phyloP scores from a whole-genome alignment of 2,113 vertebrate genomes.

The Syngnathus scovelli region DNA sequence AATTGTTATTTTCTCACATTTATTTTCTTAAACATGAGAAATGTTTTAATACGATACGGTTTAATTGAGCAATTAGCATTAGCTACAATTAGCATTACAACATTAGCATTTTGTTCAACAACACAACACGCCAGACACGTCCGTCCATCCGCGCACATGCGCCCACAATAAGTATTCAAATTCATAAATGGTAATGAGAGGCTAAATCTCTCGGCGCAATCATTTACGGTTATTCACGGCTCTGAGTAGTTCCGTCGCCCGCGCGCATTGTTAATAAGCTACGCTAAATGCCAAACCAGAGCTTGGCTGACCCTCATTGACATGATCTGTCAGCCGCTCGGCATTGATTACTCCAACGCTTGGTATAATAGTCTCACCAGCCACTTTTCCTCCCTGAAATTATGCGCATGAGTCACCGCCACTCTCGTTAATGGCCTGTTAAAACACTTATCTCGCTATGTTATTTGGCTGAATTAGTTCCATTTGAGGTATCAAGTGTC shows the following conservation, averaged over 20 bases:
- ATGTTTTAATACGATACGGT: no score
- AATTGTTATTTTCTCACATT: no score
- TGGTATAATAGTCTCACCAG: conserved; percentile 22
- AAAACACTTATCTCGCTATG: background rate
- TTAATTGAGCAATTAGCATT: no score
- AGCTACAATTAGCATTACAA: no score
- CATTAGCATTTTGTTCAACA: background rate
- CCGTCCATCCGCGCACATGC: background rate
- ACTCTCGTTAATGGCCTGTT: background rate
- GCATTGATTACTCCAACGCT: conserved; percentile 39
- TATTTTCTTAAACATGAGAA: no score
- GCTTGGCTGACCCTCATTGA: conserved; percentile 43
- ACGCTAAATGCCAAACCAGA: conserved; percentile 47
- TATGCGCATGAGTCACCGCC: conserved; percentile 9
- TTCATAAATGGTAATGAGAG: conserved; percentile 53
- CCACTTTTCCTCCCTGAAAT: conserved; percentile 6
- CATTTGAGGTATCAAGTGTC: background rate
- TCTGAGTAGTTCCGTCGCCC: conserved; percentile 33
- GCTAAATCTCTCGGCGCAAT: conserved; percentile 29
- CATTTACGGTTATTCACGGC: conserved; percentile 41
- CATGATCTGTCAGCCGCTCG: conserved; percentile 29
- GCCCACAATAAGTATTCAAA: conserved; percentile 16
- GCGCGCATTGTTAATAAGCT: conserved; percentile 37
- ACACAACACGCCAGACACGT: background rate
- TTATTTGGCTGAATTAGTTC: background rate